Evolutionary conservation across 1,140 invertebrate genomes (phyloP).

Genomic region (Nylanderia fulva): DNA sequence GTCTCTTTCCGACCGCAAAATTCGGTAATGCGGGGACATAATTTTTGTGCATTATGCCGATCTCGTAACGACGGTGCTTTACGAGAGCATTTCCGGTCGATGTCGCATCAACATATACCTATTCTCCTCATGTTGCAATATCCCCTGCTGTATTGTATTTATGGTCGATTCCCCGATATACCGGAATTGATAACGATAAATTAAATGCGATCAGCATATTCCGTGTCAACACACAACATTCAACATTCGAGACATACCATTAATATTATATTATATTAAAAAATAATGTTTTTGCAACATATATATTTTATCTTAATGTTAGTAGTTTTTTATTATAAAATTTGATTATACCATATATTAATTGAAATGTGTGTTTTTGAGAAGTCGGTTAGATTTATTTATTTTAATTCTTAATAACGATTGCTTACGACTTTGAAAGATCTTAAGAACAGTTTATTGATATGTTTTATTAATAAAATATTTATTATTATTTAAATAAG

Average conservation of each 20-base stretch:
- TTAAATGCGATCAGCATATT: conserved; percentile 2
- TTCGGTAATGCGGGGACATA: conserved; percentile 14
- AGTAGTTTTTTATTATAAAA: background rate
- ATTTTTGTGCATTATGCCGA: conserved; percentile 37
- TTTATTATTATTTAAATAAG: no score
- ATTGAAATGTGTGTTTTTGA: background rate
- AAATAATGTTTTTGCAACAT: background rate
- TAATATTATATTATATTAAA: background rate
- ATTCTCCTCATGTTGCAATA: no score
- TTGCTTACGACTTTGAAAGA: background rate
- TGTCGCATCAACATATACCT: background rate
- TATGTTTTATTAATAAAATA: no score
- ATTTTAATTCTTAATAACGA: background rate
- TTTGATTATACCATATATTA: background rate
- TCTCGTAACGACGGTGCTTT: conserved; percentile 27
- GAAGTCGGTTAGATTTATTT: background rate
- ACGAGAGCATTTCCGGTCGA: conserved; percentile 11
- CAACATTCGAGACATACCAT: no score
- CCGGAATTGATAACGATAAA: conserved; percentile 1
- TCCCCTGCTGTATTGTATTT: conserved; percentile 3
- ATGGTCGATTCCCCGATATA: background rate
- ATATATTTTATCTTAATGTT: no score
- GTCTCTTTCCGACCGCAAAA: background rate
- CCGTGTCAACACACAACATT: background rate
- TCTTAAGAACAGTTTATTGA: no score